A percentile compares a stretch with the other conserved stretches of the same genome.
Conservation (phyloP, 2,797 vertebrate species). For the Sternarchorhynchus goeldii region DNA sequence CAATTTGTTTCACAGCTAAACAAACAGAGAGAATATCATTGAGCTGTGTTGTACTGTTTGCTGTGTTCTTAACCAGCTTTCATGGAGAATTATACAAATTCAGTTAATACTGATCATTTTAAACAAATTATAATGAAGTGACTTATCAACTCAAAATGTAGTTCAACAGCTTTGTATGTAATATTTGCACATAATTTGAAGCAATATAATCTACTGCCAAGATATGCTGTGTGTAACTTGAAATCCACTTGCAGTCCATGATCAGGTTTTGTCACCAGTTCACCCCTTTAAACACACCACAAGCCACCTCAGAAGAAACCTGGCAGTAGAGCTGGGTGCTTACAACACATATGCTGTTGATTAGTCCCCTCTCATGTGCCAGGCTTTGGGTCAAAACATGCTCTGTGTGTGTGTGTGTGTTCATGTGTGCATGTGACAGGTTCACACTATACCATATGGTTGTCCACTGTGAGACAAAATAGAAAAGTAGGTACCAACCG, state of each 20-base stretch:
- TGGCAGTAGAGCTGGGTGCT: conserved; percentile 38
- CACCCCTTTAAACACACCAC: neutral
- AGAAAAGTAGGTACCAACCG: conserved; percentile 33
- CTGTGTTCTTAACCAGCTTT: no score
- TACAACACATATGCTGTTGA: conserved; percentile 54
- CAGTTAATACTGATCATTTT: no score
- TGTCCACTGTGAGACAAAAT: conserved; percentile 47
- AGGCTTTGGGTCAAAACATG: conserved; percentile 40
- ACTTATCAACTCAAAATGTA: no score
- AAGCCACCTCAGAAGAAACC: conserved; percentile 28
- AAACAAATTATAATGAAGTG: no score
- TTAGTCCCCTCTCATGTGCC: conserved; percentile 55
- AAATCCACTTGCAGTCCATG: neutral
- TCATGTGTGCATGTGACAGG: conserved; percentile 21
- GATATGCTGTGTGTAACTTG: neutral
- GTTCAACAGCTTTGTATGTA: no score
- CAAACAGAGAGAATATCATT: no score
- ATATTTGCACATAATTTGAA: no score
- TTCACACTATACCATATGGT: conserved; percentile 44
- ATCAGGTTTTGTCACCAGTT: neutral
- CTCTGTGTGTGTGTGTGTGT: conserved; percentile 28
- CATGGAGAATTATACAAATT: no score
- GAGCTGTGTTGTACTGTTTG: no score
- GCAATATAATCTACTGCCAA: no score
- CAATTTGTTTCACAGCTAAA: no score